These are phyloP conservation scores for Xanthostigma xanthostigma DNA, from an alignment of 2,888 invertebrate genomes.

Conservation along the genomic window DNA sequence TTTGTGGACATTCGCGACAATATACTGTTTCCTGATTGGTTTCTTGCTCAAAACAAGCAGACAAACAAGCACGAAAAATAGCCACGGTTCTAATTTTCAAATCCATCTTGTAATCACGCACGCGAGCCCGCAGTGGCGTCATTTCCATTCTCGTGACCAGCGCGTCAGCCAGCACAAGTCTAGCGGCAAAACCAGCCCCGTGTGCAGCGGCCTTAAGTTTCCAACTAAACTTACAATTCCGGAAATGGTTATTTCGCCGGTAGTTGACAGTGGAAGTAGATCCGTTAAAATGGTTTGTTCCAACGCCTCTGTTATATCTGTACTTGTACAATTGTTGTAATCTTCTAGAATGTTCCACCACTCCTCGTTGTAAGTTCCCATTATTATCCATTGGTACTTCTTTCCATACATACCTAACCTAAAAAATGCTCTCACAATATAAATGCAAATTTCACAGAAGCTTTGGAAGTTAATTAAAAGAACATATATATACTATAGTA, in stretches of 20 bases:
- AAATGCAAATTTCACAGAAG: not conserved
- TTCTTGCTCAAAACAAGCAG: too few relatives aligned
- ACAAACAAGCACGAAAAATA: too few relatives aligned
- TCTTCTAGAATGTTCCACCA: slow-evolving; percentile 53
- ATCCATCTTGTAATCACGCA: too few relatives aligned
- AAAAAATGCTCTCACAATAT: slow-evolving; percentile 10
- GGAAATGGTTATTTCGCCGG: slow-evolving; percentile 73
- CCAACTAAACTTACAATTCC: slow-evolving; percentile 57
- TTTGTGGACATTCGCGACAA: too few relatives aligned
- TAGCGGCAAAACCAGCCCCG: too few relatives aligned
- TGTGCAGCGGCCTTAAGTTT: too few relatives aligned
- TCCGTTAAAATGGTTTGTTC: slow-evolving; percentile 84
- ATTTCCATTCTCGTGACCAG: too few relatives aligned
- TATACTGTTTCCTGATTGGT: too few relatives aligned
- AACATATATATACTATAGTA: not conserved
- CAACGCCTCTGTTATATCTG: slow-evolving; percentile 61
- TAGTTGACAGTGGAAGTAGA: slow-evolving; percentile 71
- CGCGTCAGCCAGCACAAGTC: too few relatives aligned
- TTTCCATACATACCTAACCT: slow-evolving; percentile 78
- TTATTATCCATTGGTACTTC: slow-evolving; percentile 89
- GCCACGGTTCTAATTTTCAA: too few relatives aligned
- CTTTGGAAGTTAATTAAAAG: not conserved
- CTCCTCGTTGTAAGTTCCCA: slow-evolving; percentile 66
- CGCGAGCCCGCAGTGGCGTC: too few relatives aligned
- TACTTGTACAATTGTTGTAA: slow-evolving; percentile 49